Evolutionary conservation across 2,113 vertebrate species (phyloP), one percentile per base, ranked within the genome.

Genomic region (Pungitius pungitius): DNA sequence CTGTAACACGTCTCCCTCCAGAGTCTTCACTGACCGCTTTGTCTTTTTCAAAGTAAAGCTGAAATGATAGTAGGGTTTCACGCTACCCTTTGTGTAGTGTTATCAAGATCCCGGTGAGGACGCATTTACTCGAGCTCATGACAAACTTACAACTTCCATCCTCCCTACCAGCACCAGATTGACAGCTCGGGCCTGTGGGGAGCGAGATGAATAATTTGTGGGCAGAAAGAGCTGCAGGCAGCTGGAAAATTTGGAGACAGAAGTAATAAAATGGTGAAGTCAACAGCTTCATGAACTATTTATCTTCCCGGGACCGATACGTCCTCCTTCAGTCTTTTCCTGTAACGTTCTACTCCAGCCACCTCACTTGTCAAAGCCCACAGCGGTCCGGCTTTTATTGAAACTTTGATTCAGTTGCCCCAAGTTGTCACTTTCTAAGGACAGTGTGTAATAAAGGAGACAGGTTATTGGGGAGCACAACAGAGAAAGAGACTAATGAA

Each of bases 251-350:
- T 87, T 72, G 0, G 73, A 86, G 85, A 90, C 81, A 90, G 88
- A 90, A 91, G 90, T 87, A 90, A 90, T 89, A 91, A 91, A 92
- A 90, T 84, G 83, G 82, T 45, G 74, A 68, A 87, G 87, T 90
- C 89, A 91, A 90, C 90, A 90, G 83, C 80, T 86, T 88, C 87
- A 90, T 90, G 89, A 92, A 92, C 87, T 88, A 91, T 93, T 93
- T 88, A 92, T 93, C 89, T 92, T 90, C 69, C 76, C 80, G 66
- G 82, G 87, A 85, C 79, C 33, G 86, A 90, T 87, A 87, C 83
- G 81, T 90, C 85, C 76, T 88, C 84, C 75, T 83, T 79, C 77
- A 75, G 79, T 78, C 75, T 82, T 72, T 69, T 69, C 83, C 85
- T 77, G 75, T 70, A 78, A 81, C 69, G 66, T 58, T 84, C 78